These are phyloP conservation scores for Ianthella basta DNA, from an alignment of 37 sponge, comb jelly and placozoan genomes.

Conservation along the genomic window DNA sequence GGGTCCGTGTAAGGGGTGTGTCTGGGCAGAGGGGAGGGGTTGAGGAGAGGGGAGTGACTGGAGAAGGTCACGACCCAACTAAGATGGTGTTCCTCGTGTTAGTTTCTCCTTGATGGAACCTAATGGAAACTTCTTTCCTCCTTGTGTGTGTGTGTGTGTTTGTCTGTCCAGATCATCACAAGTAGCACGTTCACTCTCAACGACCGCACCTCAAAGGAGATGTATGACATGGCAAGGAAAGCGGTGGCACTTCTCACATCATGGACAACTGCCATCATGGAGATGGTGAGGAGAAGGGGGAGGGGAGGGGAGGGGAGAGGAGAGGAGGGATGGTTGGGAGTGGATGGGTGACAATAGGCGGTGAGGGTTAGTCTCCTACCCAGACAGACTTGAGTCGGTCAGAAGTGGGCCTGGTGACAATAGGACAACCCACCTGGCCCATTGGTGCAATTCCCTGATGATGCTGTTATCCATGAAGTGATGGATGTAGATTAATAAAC, in stretches of 20 bases:
- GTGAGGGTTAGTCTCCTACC: neutral
- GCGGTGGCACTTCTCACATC: slow-evolving; percentile 87
- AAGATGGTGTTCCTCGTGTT: neutral
- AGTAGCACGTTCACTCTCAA: slow-evolving; percentile 64
- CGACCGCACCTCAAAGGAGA: slow-evolving; percentile 74
- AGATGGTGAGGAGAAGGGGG: slow-evolving; percentile 68
- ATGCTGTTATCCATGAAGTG: too few relatives aligned
- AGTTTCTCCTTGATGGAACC: neutral
- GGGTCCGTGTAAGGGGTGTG: too few relatives aligned
- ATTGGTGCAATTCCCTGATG: too few relatives aligned
- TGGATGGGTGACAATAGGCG: neutral
- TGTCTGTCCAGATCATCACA: slow-evolving; percentile 68
- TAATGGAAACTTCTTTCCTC: neutral
- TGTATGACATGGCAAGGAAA: slow-evolving; percentile 83
- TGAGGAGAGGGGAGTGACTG: too few relatives aligned
- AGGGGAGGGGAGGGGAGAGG: neutral
- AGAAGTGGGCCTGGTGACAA: too few relatives aligned
- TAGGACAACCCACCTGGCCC: too few relatives aligned
- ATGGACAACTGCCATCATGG: slow-evolving; percentile 92
- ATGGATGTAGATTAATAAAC: too few relatives aligned
- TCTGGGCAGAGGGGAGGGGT: too few relatives aligned
- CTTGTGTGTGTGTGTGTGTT: slow-evolving; percentile 27
- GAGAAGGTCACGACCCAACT: too few relatives aligned
- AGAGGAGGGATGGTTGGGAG: neutral
- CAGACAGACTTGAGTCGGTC: too few relatives aligned